These are phyloP conservation scores for Isaurus tuberculatus DNA, from an alignment of 92 coral and sea anemone genomes.

Conservation along the genomic window DNA sequence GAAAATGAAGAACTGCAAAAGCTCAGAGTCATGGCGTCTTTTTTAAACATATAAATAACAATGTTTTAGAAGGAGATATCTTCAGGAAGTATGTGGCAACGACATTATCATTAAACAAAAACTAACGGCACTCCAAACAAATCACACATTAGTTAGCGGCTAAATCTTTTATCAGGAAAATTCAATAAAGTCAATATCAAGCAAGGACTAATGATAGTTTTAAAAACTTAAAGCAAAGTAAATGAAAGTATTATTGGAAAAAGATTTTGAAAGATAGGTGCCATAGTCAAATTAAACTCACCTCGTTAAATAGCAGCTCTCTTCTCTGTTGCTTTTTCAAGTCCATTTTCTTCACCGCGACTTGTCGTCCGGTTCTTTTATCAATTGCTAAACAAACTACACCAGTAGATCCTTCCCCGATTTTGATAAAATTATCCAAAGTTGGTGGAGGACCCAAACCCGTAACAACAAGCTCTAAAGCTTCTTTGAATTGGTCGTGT, in stretches of 20 bases:
- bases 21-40: not conserved
- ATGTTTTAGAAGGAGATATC: not conserved
- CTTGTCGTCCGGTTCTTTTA: conserved; percentile 89
- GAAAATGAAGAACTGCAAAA: not conserved
- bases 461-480: conserved; percentile 87
- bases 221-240: not conserved
- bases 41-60: not conserved
- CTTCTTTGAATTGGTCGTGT: conserved; percentile 95
- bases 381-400: conserved; percentile 97
- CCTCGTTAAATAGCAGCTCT: conserved; percentile 98
- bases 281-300: conserved; percentile 57
- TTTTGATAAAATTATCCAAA: conserved; percentile 96
- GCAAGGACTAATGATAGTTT: too few relatives aligned
- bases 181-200: too few relatives aligned
- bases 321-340: conserved; percentile 94
- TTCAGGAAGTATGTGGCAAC: conserved; percentile 35
- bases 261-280: not conserved
- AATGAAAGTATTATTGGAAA: not conserved
- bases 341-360: conserved; percentile 99
- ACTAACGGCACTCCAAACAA: conserved; percentile 6
- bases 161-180: not conserved
- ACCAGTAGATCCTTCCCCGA: conserved; percentile 99
- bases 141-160: not conserved
- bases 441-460: conserved; percentile 80
- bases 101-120: conserved; percentile 11